Conservation (phyloP, 2,113 vertebrate genomes). For the Coptodon rendalli region DNA sequence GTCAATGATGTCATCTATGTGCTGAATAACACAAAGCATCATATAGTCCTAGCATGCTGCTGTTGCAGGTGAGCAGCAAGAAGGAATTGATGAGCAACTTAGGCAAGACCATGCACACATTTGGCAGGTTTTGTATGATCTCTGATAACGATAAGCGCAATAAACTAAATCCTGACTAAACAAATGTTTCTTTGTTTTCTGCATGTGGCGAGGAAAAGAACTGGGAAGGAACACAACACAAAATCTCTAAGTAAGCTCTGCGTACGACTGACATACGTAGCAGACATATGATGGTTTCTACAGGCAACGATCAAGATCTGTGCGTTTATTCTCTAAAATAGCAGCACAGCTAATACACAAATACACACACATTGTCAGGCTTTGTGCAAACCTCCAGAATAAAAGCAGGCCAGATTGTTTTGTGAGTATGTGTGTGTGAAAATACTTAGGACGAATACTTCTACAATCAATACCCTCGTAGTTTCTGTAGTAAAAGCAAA, state of each 20-base stretch:
- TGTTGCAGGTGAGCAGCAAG: neutral
- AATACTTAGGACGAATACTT: neutral
- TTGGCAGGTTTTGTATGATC: neutral
- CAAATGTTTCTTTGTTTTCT: neutral
- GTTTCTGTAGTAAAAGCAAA: neutral
- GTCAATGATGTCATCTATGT: neutral
- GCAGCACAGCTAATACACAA: neutral
- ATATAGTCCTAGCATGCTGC: neutral
- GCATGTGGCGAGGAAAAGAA: neutral
- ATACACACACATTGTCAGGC: neutral
- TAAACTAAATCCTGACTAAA: neutral
- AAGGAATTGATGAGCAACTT: neutral
- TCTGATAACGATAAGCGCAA: neutral
- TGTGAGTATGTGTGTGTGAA: neutral
- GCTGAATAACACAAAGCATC: neutral
- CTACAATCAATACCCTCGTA: neutral
- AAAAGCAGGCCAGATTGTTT: neutral
- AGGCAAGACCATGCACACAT: neutral
- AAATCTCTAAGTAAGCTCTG: neutral
- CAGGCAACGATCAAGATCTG: neutral
- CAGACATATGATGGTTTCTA: neutral
- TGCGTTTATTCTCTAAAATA: neutral
- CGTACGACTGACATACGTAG: neutral
- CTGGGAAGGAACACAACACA: neutral
- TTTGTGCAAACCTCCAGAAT: neutral